Percentiles rank a stretch among this genome's conserved stretches.
Evolutionary conservation across 2,888 invertebrate species (phyloP).

Genomic region (Tenthredo distinguenda): DNA sequence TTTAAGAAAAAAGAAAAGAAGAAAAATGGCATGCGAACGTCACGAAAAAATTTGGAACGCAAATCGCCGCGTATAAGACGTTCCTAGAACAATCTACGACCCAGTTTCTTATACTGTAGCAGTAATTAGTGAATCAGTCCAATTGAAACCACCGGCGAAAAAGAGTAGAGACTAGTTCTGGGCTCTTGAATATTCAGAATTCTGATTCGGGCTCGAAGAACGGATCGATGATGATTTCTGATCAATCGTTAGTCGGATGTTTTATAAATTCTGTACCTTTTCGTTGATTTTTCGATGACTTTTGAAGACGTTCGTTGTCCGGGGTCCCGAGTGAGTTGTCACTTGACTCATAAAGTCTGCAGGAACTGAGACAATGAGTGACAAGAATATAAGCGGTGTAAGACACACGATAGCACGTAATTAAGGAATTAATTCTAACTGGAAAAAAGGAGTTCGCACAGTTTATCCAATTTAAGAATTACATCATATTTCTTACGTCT

Average conservation of each 20-base stretch:
- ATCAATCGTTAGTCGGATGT: not conserved
- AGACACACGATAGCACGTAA: conserved; percentile 43
- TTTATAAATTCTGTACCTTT: not conserved
- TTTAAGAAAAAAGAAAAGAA: not conserved
- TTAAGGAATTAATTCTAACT: conserved; percentile 59
- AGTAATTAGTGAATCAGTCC: conserved; percentile 41
- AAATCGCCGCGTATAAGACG: not conserved
- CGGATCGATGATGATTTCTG: not conserved
- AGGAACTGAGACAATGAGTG: conserved; percentile 51
- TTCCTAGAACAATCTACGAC: conserved; percentile 19
- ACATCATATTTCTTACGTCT: conserved; percentile 57
- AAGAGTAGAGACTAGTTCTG: not conserved
- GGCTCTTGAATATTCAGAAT: not conserved
- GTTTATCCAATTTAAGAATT: conserved; percentile 65
- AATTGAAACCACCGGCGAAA: conserved; percentile 14
- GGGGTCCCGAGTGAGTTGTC: not conserved
- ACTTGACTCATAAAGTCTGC: conserved; percentile 5
- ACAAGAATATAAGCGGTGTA: conserved; percentile 22
- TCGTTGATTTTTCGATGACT: not conserved
- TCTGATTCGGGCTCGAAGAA: not conserved
- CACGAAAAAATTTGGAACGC: not conserved
- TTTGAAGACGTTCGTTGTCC: not conserved
- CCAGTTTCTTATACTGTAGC: conserved; percentile 2
- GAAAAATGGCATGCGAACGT: too few species aligned
- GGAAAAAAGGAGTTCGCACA: conserved; percentile 57